phyloP scores from a whole-genome alignment of 2,113 vertebrate species.

The Lonchura striata region DNA sequence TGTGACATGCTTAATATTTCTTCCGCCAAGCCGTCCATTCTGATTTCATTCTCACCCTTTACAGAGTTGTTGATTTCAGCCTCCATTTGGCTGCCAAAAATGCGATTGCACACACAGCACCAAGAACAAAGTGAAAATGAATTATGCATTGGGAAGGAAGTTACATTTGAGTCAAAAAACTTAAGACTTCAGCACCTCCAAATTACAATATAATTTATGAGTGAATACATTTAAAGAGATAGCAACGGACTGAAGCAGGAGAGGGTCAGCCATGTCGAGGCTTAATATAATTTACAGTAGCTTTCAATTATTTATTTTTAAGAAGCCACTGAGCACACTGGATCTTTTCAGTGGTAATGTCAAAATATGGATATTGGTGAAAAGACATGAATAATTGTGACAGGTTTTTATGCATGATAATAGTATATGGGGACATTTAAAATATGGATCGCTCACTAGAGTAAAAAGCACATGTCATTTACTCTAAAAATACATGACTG shows the following conservation, averaged over 20 bases:
- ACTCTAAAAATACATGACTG: background rate
- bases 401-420: constrained; percentile 74
- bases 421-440: constrained; percentile 65
- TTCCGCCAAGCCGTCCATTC: constrained; percentile 77
- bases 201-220: constrained; percentile 82
- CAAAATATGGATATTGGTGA: constrained; percentile 75
- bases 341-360: constrained; percentile 75
- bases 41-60: constrained; percentile 78
- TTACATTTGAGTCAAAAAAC: constrained; percentile 77
- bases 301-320: constrained; percentile 81
- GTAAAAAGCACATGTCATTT: constrained; percentile 16
- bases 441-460: constrained; percentile 41
- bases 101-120: constrained; percentile 69
- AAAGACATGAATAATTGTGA: constrained; percentile 77
- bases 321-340: constrained; percentile 73
- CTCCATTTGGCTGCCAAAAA: constrained; percentile 80
- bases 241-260: constrained; percentile 66
- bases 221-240: constrained; percentile 78
- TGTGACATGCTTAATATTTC: constrained; percentile 83
- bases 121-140: constrained; percentile 81
- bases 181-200: constrained; percentile 80
- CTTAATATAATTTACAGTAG: constrained; percentile 74
- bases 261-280: constrained; percentile 61
- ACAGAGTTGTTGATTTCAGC: constrained; percentile 79
- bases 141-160: constrained; percentile 79